Percentiles rank a stretch among this genome's conserved stretches.
Conservation (phyloP, 1,140 invertebrate species). For the Zaprionus camerounensis region DNA sequence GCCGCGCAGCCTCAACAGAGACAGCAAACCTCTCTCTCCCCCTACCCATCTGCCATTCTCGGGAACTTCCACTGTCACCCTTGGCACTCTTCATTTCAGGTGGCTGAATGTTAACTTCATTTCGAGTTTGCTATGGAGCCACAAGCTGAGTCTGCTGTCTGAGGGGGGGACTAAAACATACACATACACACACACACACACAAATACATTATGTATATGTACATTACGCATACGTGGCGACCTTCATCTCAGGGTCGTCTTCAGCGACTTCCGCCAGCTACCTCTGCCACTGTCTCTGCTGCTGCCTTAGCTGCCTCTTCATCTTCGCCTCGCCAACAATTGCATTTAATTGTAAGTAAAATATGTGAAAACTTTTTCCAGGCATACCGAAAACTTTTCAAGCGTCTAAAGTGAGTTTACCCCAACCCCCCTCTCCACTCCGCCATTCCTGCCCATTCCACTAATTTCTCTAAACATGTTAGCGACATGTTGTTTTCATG, state of each 20-base stretch:
- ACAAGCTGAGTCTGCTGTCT: background rate
- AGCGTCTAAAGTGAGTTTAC: constrained; percentile 49
- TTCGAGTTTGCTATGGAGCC: constrained; percentile 19
- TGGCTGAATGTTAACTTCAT: constrained; percentile 39
- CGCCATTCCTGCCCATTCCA: background rate
- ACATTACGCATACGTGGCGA: constrained; percentile 12
- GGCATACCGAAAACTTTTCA: constrained; percentile 61
- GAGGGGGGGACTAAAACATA: background rate
- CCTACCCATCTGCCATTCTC: background rate
- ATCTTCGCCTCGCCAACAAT: constrained; percentile 54
- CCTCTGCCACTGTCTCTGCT: background rate
- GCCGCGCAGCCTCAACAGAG: background rate
- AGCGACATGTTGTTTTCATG: constrained; percentile 81
- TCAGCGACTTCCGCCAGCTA: constrained; percentile 12
- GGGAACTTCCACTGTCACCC: background rate
- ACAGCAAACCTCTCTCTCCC: background rate
- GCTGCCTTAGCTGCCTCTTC: constrained; percentile 7
- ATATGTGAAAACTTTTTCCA: constrained; percentile 77
- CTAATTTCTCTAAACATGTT: constrained; percentile 53
- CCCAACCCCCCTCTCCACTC: background rate
- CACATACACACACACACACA: background rate
- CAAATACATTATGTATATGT: background rate
- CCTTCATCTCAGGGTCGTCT: constrained; percentile 29
- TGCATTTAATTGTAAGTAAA: constrained; percentile 82
- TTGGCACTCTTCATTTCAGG: background rate